Conservation (phyloP, 2,113 vertebrate species). For the Leucosticte australis region DNA sequence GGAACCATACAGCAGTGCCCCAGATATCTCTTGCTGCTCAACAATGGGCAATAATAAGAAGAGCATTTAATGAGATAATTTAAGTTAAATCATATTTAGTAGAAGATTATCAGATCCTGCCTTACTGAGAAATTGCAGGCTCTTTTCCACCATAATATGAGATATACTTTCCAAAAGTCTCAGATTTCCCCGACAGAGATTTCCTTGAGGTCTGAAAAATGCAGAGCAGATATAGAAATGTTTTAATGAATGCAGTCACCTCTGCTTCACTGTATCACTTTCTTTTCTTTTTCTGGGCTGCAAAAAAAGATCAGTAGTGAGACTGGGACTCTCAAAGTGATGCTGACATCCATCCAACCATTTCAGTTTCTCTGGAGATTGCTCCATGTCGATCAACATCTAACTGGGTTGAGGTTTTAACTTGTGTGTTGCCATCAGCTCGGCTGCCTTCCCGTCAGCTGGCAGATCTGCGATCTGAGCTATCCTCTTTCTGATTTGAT, state of each 20-base stretch:
- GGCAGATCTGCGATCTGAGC: not conserved
- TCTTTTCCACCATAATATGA: not conserved
- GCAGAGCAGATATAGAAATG: not conserved
- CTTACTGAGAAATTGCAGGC: not conserved
- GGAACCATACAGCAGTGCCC: not conserved
- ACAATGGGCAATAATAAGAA: not conserved
- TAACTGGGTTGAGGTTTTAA: not conserved
- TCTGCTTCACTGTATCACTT: not conserved
- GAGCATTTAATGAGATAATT: conserved; percentile 11
- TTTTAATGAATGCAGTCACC: not conserved
- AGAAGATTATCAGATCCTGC: not conserved
- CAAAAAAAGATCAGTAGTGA: not conserved
- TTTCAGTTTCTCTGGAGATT: conserved; percentile 29
- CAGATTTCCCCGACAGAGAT: not conserved
- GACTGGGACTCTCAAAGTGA: not conserved
- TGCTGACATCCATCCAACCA: not conserved
- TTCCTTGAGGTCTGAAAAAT: conserved; percentile 33
- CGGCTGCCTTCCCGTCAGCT: not conserved
- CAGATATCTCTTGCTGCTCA: not conserved
- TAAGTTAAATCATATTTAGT: conserved; percentile 4
- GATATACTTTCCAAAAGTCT: not conserved
- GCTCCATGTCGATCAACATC: not conserved
- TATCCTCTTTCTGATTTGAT: not conserved
- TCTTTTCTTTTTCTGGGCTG: not conserved
- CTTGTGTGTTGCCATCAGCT: not conserved